These are phyloP conservation scores for mouse (Mus musculus) DNA, from an alignment of 2,113 vertebrate species.

Conservation along the genomic window DNA sequence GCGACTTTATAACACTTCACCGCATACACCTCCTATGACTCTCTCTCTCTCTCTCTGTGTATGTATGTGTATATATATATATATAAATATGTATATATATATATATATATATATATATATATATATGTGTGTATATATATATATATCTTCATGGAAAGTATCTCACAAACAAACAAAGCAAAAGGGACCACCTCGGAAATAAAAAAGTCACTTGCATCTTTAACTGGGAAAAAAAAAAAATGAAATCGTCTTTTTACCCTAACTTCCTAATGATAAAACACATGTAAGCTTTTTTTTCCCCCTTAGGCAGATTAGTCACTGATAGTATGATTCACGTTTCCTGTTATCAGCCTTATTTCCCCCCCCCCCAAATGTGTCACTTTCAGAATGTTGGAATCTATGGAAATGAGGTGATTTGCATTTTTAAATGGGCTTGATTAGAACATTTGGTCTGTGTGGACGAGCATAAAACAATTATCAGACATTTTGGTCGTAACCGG, in stretches of 20 bases:
- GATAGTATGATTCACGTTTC: slow-evolving; percentile 86
- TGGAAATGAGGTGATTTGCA: slow-evolving; percentile 47
- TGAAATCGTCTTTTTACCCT: slow-evolving; percentile 67
- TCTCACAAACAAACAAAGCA: background rate
- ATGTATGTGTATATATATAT: too few relatives aligned
- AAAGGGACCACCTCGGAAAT: background rate
- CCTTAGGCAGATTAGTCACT: slow-evolving; percentile 86
- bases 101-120: too few relatives aligned
- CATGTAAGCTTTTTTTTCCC: slow-evolving; percentile 79
- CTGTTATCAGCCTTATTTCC: slow-evolving; percentile 87
- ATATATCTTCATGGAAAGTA: slow-evolving; percentile 33
- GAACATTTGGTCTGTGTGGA: slow-evolving; percentile 56
- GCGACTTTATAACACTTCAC: slow-evolving; percentile 28
- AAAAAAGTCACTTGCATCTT: slow-evolving; percentile 70
- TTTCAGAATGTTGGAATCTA: slow-evolving; percentile 73
- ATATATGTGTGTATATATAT: too few relatives aligned
- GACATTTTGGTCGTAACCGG: background rate
- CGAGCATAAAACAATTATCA: slow-evolving; percentile 36
- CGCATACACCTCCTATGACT: background rate
- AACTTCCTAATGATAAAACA: slow-evolving; percentile 80
- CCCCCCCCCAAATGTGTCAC: slow-evolving; percentile 80
- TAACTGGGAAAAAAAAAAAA: slow-evolving; percentile 60
- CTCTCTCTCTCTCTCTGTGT: too few relatives aligned
- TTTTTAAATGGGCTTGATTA: slow-evolving; percentile 62
- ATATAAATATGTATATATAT: too few relatives aligned